These are phyloP conservation scores for Elaphurus davidianus DNA, from an alignment of 2,113 vertebrate species.

Conservation along the genomic window DNA sequence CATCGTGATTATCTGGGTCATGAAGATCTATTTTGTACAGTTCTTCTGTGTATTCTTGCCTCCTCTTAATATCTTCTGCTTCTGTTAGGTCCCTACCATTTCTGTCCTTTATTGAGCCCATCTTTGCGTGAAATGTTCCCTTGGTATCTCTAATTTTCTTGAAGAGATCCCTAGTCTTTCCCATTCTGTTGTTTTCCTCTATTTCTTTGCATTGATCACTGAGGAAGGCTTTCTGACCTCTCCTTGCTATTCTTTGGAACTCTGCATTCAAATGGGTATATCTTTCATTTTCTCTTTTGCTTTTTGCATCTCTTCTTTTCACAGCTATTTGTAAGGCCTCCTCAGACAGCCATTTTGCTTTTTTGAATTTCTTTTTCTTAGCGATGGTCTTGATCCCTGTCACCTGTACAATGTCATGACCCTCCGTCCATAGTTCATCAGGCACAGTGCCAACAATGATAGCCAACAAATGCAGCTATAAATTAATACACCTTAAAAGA, in stretches of 20 bases:
- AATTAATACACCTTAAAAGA: neutral
- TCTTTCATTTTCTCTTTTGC: neutral
- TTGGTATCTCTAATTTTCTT: neutral
- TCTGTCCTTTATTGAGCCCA: neutral
- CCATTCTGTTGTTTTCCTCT: neutral
- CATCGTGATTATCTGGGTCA: neutral
- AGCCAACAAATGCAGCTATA: neutral
- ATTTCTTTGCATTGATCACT: neutral
- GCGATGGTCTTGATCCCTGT: neutral
- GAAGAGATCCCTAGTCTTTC: neutral
- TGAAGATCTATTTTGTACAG: neutral
- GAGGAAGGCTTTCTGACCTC: neutral
- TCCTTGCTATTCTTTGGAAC: neutral
- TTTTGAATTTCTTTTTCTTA: neutral
- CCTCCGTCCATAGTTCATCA: neutral
- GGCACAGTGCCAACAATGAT: neutral
- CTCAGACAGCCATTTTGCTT: neutral
- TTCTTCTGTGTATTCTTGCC: neutral
- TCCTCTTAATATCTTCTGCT: neutral
- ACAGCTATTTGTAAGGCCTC: neutral
- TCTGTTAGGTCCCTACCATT: neutral
- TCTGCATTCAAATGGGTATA: neutral
- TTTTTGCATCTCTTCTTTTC: neutral
- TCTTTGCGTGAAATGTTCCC: neutral
- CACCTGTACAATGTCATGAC: neutral